Percentiles rank a stretch among this genome's conserved stretches.
These are phyloP conservation scores for Zaprionus ornatus DNA, from an alignment of 1,140 invertebrate species.

Conservation along the genomic window DNA sequence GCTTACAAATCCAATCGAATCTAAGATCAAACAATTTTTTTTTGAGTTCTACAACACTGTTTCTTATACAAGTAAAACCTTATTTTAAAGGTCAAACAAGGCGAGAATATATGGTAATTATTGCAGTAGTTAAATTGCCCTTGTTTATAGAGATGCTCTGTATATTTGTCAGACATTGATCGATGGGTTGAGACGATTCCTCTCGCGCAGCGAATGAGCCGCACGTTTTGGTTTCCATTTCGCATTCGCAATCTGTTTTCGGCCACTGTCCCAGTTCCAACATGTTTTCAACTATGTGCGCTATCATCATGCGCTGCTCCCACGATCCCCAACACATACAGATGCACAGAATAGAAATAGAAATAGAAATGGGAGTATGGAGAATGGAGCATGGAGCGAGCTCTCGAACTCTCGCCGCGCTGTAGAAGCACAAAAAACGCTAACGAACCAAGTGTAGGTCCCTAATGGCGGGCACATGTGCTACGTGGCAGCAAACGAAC, in stretches of 20 bases:
- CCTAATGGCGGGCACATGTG: constrained; percentile 78
- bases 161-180: neutral
- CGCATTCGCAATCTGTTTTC: constrained; percentile 7
- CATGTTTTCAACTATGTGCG: neutral
- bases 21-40: neutral
- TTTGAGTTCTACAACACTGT: neutral
- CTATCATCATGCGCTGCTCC: constrained; percentile 37
- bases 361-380: neutral
- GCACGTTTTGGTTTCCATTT: constrained; percentile 13
- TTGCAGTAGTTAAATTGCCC: neutral
- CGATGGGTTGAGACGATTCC: neutral
- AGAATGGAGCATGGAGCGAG: constrained; percentile 33
- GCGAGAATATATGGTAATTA: neutral
- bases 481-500: constrained; percentile 76
- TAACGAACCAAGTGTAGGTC: constrained; percentile 78
- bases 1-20: no score
- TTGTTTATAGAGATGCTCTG: neutral
- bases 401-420: constrained; percentile 39
- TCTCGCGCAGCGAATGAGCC: neutral
- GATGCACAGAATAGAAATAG: neutral
- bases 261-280: constrained; percentile 11
- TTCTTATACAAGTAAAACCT: neutral
- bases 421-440: constrained; percentile 62
- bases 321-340: constrained; percentile 46
- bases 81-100: neutral